A percentile compares a stretch with the other conserved stretches of the same genome.
phyloP scores from a whole-genome alignment of 2,797 vertebrate species.

The Saxicola maurus region DNA sequence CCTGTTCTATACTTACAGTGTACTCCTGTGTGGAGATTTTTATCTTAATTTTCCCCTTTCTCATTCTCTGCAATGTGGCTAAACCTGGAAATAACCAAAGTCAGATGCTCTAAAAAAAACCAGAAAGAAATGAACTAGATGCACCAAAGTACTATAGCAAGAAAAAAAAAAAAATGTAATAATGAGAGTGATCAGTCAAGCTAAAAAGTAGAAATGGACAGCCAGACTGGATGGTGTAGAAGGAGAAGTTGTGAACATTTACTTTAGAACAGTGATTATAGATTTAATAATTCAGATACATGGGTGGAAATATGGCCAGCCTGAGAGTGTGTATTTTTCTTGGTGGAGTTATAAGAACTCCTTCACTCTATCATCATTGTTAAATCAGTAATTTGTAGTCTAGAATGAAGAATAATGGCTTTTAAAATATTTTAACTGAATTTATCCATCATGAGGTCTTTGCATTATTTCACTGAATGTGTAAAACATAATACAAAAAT shows the following conservation, averaged over 20 bases:
- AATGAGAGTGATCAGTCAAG: background rate
- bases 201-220: background rate
- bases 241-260: background rate
- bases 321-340: background rate
- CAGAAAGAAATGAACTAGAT: background rate
- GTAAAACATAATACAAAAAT: background rate
- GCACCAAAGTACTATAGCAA: background rate
- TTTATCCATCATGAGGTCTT: background rate
- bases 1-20: background rate
- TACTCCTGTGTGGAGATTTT: background rate
- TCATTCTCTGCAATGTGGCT: background rate
- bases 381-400: background rate
- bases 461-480: background rate
- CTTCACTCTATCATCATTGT: background rate
- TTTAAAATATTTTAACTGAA: background rate
- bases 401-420: background rate
- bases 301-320: background rate
- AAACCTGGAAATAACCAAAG: background rate
- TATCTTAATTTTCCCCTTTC: background rate
- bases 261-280: background rate
- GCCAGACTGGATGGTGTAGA: background rate
- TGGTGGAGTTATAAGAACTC: background rate
- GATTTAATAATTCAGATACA: background rate
- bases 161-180: background rate
- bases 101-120: background rate